A percentile compares a stretch with the other conserved stretches of the same genome.
These are phyloP conservation scores for Parasteatoda tepidariorum DNA, from an alignment of 1,140 invertebrate genomes.

Conservation along the genomic window DNA sequence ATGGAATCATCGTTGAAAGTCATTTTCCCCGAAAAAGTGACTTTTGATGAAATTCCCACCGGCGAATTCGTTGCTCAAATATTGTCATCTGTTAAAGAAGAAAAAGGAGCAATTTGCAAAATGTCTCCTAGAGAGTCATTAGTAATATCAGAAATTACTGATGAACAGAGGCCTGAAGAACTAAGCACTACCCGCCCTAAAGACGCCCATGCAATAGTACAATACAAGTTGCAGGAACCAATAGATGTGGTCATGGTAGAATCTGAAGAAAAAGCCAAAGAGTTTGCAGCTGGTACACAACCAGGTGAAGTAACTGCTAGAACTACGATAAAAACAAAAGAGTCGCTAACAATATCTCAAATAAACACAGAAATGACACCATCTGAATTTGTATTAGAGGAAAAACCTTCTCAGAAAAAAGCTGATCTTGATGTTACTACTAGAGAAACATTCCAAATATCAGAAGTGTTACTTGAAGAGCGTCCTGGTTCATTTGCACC, in stretches of 20 bases:
- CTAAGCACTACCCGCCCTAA: constrained; percentile 22
- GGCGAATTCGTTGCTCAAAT: constrained; percentile 7
- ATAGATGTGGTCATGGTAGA: constrained; percentile 39
- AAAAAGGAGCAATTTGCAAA: constrained; percentile 30
- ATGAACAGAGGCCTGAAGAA: constrained; percentile 57
- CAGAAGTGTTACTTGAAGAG: constrained; percentile 56
- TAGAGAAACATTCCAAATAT: constrained; percentile 54
- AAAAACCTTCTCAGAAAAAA: constrained; percentile 37
- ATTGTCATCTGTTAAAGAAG: constrained; percentile 16
- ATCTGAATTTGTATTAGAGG: constrained; percentile 45
- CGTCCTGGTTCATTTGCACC: constrained; percentile 46
- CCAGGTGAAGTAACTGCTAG: constrained; percentile 56
- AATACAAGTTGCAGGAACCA: constrained; percentile 46
- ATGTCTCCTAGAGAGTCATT: constrained; percentile 57
- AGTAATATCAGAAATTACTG: constrained; percentile 52
- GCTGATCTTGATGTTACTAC: constrained; percentile 46
- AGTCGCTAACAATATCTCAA: constrained; percentile 61
- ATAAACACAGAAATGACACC: constrained; percentile 44
- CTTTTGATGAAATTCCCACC: constrained; percentile 23
- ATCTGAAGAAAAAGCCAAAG: constrained; percentile 56
- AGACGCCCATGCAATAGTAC: constrained; percentile 39
- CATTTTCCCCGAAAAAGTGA: constrained; percentile 35
- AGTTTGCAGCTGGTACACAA: constrained; percentile 45
- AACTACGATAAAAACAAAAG: constrained; percentile 47
- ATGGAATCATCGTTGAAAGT: constrained; percentile 4